Evolutionary conservation across 2,888 invertebrate species (phyloP).

Genomic region (Callimorpha dominula): DNA sequence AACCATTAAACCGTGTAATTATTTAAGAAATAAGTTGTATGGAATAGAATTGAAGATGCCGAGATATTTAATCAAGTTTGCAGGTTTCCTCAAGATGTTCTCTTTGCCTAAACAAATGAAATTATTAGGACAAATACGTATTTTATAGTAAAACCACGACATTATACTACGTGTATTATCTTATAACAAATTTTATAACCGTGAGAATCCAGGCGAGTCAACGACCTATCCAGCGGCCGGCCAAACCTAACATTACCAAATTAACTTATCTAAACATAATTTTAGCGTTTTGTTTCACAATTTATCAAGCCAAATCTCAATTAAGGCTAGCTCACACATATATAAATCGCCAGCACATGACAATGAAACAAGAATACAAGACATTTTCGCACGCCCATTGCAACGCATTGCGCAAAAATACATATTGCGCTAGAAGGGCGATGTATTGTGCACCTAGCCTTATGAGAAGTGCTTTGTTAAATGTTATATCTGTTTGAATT

Average conservation of each 20-base stretch:
- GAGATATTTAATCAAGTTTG: not conserved
- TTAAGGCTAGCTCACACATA: conserved; percentile 61
- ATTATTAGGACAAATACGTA: not conserved
- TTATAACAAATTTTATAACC: conserved; percentile 25
- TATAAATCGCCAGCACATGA: conserved; percentile 68
- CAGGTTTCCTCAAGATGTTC: not conserved
- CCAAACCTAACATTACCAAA: conserved; percentile 31
- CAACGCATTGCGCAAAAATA: conserved; percentile 69
- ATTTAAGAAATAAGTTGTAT: not conserved
- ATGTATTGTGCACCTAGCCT: conserved; percentile 57
- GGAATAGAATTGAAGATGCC: no score
- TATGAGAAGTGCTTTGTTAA: conserved; percentile 56
- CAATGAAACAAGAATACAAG: conserved; percentile 77
- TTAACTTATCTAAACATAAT: conserved; percentile 42
- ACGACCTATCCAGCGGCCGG: conserved; percentile 47
- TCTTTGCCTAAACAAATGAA: not conserved
- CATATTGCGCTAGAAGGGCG: conserved; percentile 72
- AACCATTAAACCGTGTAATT: no score
- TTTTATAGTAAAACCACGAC: conserved; percentile 22
- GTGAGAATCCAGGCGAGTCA: conserved; percentile 44
- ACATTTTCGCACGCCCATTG: conserved; percentile 78
- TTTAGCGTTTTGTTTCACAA: conserved; percentile 65
- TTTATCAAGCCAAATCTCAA: conserved; percentile 67
- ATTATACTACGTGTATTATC: conserved; percentile 12
- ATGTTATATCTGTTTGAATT: conserved; percentile 36